phyloP scores from a whole-genome alignment of 1,140 invertebrate genomes.

The Trichonephila clavipes region DNA sequence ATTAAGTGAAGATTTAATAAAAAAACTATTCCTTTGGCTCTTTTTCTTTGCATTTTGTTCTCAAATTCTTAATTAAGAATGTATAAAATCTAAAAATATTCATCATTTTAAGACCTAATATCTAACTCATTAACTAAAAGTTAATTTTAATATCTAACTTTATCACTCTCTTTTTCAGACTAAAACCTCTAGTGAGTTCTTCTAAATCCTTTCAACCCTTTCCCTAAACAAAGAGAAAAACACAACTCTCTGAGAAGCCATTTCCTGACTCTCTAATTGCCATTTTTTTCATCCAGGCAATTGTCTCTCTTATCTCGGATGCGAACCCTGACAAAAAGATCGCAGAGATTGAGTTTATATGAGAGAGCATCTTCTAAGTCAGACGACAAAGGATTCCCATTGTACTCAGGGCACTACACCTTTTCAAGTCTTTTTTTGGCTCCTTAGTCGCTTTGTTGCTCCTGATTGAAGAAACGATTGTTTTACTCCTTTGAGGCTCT shows the following conservation, averaged over 20 bases:
- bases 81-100: too few species aligned
- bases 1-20: too few species aligned
- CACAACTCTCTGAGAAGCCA: neutral
- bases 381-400: neutral
- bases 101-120: too few species aligned
- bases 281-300: neutral
- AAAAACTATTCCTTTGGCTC: too few species aligned
- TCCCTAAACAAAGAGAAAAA: neutral
- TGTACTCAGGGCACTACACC: neutral
- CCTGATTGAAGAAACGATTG: neutral
- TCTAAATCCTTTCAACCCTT: neutral
- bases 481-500: neutral
- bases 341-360: neutral
- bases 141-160: too few species aligned
- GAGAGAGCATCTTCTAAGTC: neutral
- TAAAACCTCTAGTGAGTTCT: too few species aligned
- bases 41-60: too few species aligned
- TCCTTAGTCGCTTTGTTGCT: neutral
- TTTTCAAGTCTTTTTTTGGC: neutral
- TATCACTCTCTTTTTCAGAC: too few species aligned
- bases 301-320: neutral
- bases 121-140: too few species aligned
- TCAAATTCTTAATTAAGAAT: too few species aligned
- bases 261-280: conserved; percentile 22
- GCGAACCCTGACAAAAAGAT: neutral